A percentile compares a stretch with the other conserved stretches of the same genome.
phyloP scores from a whole-genome alignment of 2,888 invertebrate species.

The Melanchra persicariae region DNA sequence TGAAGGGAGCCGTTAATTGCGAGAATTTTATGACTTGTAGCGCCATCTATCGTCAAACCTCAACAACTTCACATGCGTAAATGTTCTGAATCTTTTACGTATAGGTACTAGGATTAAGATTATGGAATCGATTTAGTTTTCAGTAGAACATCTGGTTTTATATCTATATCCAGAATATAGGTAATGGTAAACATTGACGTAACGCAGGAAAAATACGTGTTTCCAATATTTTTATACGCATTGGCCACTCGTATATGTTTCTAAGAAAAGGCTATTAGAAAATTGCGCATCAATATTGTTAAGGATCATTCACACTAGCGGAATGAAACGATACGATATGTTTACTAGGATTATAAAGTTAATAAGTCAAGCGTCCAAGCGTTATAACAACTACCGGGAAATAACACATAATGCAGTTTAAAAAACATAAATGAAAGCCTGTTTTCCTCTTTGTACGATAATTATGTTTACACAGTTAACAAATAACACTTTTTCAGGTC shows the following conservation, averaged over 20 bases:
- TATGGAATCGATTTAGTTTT: conserved; percentile 10
- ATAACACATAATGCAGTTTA: not conserved
- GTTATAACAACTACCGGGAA: not conserved
- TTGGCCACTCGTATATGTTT: conserved; percentile 35
- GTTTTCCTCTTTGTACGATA: not conserved
- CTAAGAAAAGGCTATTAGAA: conserved; percentile 20
- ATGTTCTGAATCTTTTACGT: conserved; percentile 17
- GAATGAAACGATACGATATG: not conserved
- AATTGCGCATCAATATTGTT: conserved; percentile 17
- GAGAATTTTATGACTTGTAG: not conserved
- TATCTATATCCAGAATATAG: conserved; percentile 33
- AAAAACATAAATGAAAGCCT: not conserved
- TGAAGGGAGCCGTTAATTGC: not conserved
- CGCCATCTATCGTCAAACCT: conserved; percentile 31
- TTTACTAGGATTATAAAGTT: not conserved
- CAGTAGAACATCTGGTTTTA: conserved; percentile 39
- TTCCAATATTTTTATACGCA: conserved; percentile 37
- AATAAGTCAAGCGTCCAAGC: not conserved
- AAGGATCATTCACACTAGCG: not conserved
- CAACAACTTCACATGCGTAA: not conserved
- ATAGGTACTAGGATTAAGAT: conserved; percentile 1
- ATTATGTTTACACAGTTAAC: conserved; percentile 40
- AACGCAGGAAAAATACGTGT: conserved; percentile 21
- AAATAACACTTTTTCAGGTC: conserved; percentile 75
- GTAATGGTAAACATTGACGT: conserved; percentile 45